Base-by-base conservation (phyloP, 2,888 invertebrate genomes). In the Neocrepidodera transversa region DNA sequence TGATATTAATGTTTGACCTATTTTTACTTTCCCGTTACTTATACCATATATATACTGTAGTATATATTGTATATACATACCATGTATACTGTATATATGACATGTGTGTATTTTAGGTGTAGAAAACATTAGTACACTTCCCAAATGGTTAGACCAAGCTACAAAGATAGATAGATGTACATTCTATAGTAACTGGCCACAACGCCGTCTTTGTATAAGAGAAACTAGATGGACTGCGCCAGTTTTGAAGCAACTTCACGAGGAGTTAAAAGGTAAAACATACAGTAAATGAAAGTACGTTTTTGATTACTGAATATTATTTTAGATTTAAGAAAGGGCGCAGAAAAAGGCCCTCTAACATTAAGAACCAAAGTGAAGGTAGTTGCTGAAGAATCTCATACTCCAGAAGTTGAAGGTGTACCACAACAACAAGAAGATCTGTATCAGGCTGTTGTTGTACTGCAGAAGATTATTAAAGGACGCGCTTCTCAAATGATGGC, bases 401-500 rank as follows among this genome's bases (percentile, higher is more conserved):
- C 79, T 1, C 75, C 77, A 1, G 74, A 74, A 66, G 69, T 76
- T 6, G 75, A 74, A 23, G 71, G 69, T 2, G 66, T 72, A 18
- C 69, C 76, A 5, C 74, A 75, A 26, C 52, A 64, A 4, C 79
- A 81, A 58, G 82, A 83, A 51, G 76, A 81, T 10, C 68, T 77
- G 40, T 82, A 84, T 66, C 79, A 88, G 76, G 82, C 86, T 2
- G 81, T 85, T 20, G 78, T 88, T 32, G 77, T 85, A 64, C 72
- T 91, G 53, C 90, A 91, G 74, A 86, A 85, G 72, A 78, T 89
- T 20, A 80, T 92, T 1, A 79, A 87, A 62, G 92, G 91, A 1
- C 80, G 91, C 14, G 89, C 90, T 4, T 84, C 88, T 11, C 91
- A 92, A 78, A 86, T 83, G 67, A 78, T 89, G 84, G 89, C 89